Evolutionary conservation across 2,797 vertebrate genomes (phyloP), one percentile per base, ranked within the genome.

Genomic region (Chaetophractus vellerosus): DNA sequence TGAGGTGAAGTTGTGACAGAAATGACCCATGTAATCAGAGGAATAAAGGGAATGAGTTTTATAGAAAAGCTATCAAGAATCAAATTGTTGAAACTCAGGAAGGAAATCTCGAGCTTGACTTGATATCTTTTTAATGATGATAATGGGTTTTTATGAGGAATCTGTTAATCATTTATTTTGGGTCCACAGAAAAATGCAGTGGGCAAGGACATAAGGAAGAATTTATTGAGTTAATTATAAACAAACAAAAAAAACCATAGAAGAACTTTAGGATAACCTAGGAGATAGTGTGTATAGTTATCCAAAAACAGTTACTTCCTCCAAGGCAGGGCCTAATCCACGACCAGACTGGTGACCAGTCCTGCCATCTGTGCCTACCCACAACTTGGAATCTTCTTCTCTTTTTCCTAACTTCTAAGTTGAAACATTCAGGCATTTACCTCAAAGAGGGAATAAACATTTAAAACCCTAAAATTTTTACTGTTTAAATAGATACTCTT

Each of bases 401-500:
- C 26, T 93, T 63, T 68, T 33, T 93, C 15, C 48, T 48, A 81
- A 91, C 33, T 76, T 90, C 80, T 63, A 4, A 18, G 57, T 82
- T 94, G 82, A 93, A 83, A 63, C 48, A 86, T 61, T 75, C 5
- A 75, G 26, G 19, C 88, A 52, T 85, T 89, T 94, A 76, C 31
- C 83, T 64, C 38, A 74, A 90, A 12, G 64, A 90, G 50, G 31
- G 6, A 79, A 74, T 92, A 83, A 68, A 68, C 64, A 61, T 90
- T 83, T 90, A 87, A 90, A 88, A 92, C 79, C 68, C 63, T 86
- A 66, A 86, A 76, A 72, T 94, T 82, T 31, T 21, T 68, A 63
- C 16, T 41, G 2, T 48, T 7, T 92, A 61, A 93, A 69, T 89
- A 92, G 12, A 55, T 87, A n/a, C 45, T 41, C 9, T 74, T 90